Base-by-base conservation (phyloP, 2,888 invertebrate species). In the Agrilus cyanescens region DNA sequence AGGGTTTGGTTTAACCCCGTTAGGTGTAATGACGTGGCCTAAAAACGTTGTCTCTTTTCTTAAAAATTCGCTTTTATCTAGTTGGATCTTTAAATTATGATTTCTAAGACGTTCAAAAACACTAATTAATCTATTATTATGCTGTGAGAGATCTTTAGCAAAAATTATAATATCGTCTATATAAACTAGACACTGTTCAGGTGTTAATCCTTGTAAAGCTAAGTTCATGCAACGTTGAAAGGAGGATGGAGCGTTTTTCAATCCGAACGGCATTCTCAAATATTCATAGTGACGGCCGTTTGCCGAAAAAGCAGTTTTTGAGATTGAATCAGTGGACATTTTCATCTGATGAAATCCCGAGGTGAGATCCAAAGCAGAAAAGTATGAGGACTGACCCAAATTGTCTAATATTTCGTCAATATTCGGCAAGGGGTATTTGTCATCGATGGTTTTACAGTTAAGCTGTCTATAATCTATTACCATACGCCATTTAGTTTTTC, bases 341-440 rank as follows among this genome's bases (percentile, higher is more conserved):
- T 49, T 48, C 4, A 58, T 51, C 41, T 58, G 58, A 31, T 51
- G 50, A 32, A 54, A 58, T 12, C 53, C 56, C 20, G 43, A 47
- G 31, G 37, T 45, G 7, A 52, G 38, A 41, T 52, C 50, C 12
- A 52, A 35, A 2, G 49, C 50, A 1, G 47, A 32, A 35, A 51
- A 51, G 16, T 50, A 50, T 30, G 12, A 36, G 30, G 38, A 49
- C 39, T 31, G 40, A 12, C 51, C 50, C 38, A 20, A 49, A 20
- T 33, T 29, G 25, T 14, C n/a, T n/a, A n/a, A n/a, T n/a, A n/a
- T n/a, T n/a, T n/a, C n/a, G n/a, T n/a, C n/a, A n/a, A n/a, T n/a
- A n/a, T n/a, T n/a, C n/a, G n/a, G n/a, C n/a, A n/a, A n/a, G n/a
- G n/a, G n/a, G n/a, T n/a, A n/a, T n/a, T n/a, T n/a, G n/a, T n/a